These are phyloP conservation scores for Daphoenositta chrysoptera DNA, from an alignment of 2,113 vertebrate genomes.

Conservation along the genomic window DNA sequence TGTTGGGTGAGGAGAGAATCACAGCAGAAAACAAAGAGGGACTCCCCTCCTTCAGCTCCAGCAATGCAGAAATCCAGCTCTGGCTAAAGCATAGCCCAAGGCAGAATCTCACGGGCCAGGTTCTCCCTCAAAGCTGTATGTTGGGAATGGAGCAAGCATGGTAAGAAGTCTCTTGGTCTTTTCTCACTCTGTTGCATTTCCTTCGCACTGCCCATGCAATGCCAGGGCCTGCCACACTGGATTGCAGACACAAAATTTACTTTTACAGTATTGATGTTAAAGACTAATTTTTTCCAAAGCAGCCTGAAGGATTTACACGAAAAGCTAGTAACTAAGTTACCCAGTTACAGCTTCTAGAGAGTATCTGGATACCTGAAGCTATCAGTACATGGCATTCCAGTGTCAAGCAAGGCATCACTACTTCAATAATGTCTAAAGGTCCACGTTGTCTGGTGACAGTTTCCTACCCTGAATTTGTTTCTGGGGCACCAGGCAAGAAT, in stretches of 20 bases:
- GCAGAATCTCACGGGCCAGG: background rate
- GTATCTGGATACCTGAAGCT: background rate
- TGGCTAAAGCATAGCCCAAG: background rate
- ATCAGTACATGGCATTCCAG: background rate
- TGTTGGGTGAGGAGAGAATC: background rate
- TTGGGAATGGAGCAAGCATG: background rate
- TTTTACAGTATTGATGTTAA: background rate
- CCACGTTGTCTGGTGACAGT: background rate
- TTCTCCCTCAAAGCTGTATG: background rate
- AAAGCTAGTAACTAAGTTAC: background rate
- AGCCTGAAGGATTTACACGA: background rate
- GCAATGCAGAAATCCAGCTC: background rate
- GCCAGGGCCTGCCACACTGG: background rate
- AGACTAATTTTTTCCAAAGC: background rate
- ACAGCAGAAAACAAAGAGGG: background rate
- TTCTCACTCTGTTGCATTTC: background rate
- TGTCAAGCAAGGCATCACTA: background rate
- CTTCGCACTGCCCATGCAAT: background rate
- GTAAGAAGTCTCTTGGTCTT: background rate
- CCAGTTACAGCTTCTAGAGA: background rate
- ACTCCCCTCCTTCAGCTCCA: background rate
- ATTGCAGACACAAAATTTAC: background rate
- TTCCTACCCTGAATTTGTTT: background rate
- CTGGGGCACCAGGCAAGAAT: background rate
- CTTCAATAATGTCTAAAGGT: background rate